phyloP scores from a whole-genome alignment of 2,888 invertebrate species.

The Chouioia cunea region DNA sequence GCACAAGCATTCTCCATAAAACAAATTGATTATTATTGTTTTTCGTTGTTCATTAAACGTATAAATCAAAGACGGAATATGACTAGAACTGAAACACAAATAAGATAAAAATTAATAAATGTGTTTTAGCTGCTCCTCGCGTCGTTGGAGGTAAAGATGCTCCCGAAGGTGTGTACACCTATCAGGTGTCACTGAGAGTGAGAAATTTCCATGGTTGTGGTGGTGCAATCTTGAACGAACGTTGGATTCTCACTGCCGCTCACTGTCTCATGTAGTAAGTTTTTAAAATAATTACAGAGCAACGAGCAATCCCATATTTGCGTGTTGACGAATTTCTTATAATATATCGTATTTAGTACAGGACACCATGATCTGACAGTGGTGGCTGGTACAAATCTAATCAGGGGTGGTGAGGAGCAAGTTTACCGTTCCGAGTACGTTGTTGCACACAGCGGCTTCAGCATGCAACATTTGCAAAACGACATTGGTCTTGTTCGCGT shows the following conservation, averaged over 20 bases:
- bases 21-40: neutral
- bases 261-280: slow-evolving; percentile 4
- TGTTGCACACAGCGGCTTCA: slow-evolving; percentile 1
- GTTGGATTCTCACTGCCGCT: slow-evolving; percentile 20
- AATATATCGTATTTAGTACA: neutral
- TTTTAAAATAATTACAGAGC: too few species aligned
- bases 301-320: neutral
- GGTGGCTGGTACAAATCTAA: neutral
- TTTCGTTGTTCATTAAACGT: too few species aligned
- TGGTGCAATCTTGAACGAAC: neutral
- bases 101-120: too few species aligned
- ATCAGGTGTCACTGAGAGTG: slow-evolving; percentile 8
- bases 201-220: neutral
- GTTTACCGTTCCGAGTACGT: slow-evolving; percentile 3
- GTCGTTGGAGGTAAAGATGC: slow-evolving; percentile 11
- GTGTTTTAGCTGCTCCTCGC: slow-evolving; percentile 14
- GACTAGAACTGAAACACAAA: too few species aligned
- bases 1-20: too few species aligned
- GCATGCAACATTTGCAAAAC: neutral
- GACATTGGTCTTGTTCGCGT: slow-evolving; percentile 17
- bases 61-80: too few species aligned
- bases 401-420: neutral
- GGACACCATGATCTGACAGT: neutral
- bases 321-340: neutral
- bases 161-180: slow-evolving; percentile 13